phyloP scores from a whole-genome alignment of 2,797 vertebrate genomes.

The Hafferia zeledoni region DNA sequence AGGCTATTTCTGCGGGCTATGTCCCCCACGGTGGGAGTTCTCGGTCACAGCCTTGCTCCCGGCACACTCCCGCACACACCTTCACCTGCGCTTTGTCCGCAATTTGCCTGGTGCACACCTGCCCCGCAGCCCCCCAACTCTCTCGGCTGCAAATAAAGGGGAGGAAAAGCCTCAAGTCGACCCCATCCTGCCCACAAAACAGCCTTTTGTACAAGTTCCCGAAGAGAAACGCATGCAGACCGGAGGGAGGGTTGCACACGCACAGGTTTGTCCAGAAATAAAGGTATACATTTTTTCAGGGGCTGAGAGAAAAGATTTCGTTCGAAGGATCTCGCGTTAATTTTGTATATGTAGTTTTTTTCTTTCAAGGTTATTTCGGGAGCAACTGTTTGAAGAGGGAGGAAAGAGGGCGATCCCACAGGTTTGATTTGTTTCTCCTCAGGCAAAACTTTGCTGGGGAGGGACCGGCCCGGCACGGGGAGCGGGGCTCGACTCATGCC shows the following conservation, averaged over 20 bases:
- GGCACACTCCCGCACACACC: not conserved
- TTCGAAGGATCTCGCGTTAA: not conserved
- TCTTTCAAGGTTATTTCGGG: not conserved
- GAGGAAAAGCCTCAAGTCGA: not conserved
- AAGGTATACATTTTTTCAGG: not conserved
- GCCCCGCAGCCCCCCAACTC: not conserved
- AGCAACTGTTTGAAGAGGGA: not conserved
- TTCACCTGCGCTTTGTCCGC: not conserved
- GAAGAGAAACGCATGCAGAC: not conserved
- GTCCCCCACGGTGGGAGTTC: not conserved
- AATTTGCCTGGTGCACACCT: not conserved
- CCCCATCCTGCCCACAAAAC: not conserved
- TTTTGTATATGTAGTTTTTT: not conserved
- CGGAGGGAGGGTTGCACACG: not conserved
- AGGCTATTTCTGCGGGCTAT: not conserved
- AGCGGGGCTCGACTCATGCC: not conserved
- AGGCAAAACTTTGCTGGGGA: not conserved
- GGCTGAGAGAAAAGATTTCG: not conserved
- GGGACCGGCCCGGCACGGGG: not conserved
- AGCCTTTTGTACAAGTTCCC: not conserved
- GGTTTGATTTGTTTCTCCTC: not conserved
- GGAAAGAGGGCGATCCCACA: not conserved
- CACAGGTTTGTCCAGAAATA: not conserved
- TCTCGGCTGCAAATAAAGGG: not conserved
- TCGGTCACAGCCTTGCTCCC: not conserved